Evolutionary conservation across 1,140 invertebrate genomes (phyloP).

Genomic region (Teleopsis dalmanni): DNA sequence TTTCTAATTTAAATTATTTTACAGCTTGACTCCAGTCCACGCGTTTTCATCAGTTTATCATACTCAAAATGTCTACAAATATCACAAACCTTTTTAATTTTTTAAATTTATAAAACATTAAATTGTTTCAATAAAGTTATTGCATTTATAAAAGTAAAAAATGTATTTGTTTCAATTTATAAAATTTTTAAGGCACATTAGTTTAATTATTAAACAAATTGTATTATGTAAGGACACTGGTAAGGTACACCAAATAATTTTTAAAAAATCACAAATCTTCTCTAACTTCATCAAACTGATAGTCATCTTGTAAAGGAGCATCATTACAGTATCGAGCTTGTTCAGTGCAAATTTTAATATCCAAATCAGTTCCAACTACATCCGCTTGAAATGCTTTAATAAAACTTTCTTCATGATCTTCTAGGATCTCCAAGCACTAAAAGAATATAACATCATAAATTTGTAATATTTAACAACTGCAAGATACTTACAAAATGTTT

Average conservation of each 20-base stretch:
- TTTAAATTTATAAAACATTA: too few species aligned
- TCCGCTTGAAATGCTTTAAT: conserved; percentile 45
- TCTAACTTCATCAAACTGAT: conserved; percentile 36
- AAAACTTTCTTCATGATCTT: conserved; percentile 53
- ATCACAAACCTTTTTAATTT: too few species aligned
- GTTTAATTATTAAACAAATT: not conserved
- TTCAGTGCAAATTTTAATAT: conserved; percentile 44
- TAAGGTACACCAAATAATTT: not conserved
- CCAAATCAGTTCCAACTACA: conserved; percentile 35
- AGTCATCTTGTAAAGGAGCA: conserved; percentile 42
- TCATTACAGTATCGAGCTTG: conserved; percentile 43
- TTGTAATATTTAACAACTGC: conserved; percentile 1
- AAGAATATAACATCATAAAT: not conserved
- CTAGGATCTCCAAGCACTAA: conserved; percentile 54
- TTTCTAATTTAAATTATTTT: too few species aligned
- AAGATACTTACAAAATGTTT: conserved; percentile 63
- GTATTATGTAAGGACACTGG: too few species aligned
- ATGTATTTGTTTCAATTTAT: not conserved
- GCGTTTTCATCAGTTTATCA: too few species aligned
- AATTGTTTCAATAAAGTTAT: too few species aligned
- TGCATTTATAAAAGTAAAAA: too few species aligned
- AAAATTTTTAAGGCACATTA: not conserved
- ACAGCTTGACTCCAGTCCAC: too few species aligned
- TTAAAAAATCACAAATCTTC: conserved; percentile 28
- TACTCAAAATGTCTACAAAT: too few species aligned